Conservation (phyloP, 1,140 invertebrate species). For the Chironomus striatipennis region DNA sequence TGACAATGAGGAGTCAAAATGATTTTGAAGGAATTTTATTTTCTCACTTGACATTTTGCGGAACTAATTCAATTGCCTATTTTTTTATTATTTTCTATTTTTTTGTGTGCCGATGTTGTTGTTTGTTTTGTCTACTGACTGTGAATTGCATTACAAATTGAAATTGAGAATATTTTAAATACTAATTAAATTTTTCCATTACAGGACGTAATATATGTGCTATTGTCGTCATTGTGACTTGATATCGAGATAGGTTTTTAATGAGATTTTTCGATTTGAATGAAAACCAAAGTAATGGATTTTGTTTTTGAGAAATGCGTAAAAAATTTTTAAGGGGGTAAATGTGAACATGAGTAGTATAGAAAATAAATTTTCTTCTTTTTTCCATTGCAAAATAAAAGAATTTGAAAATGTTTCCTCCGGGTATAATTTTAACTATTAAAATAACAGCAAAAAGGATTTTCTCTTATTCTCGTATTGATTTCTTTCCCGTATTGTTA, state of each 20-base stretch:
- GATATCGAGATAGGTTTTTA: not conserved
- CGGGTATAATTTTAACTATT: slow-evolving; percentile 9
- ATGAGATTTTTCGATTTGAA: not conserved
- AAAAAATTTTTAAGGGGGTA: not conserved
- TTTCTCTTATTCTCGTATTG: not conserved
- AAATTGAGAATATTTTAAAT: not conserved
- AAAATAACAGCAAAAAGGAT: not conserved
- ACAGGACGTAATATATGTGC: not conserved
- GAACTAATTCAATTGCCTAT: slow-evolving; percentile 11
- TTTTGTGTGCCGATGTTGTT: no score
- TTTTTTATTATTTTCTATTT: not conserved
- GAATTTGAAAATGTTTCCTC: not conserved
- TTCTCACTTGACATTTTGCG: not conserved
- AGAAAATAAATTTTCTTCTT: not conserved
- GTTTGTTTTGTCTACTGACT: no score
- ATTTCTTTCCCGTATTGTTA: not conserved
- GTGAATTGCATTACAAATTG: no score
- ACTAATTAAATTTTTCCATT: not conserved
- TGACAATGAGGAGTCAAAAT: not conserved
- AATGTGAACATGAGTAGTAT: no score
- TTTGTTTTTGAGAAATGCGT: slow-evolving; percentile 5
- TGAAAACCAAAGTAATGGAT: slow-evolving; percentile 7
- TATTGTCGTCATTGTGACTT: not conserved
- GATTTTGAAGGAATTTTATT: not conserved
- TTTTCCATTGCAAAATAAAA: not conserved